These are phyloP conservation scores for Popillia japonica DNA, from an alignment of 1,140 invertebrate genomes.

Conservation along the genomic window DNA sequence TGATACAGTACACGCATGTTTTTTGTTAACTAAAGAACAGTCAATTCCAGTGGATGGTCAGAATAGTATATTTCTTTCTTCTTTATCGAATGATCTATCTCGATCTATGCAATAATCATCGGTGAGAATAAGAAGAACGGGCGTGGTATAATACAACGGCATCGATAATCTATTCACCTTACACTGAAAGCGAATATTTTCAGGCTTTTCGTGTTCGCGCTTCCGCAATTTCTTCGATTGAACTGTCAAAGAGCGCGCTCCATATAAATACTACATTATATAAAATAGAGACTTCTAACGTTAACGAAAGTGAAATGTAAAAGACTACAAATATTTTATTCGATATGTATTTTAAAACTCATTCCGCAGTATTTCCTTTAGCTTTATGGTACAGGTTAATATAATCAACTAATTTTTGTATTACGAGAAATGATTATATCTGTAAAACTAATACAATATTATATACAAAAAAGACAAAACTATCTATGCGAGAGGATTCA, in stretches of 20 bases:
- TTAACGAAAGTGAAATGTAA: constrained; percentile 24
- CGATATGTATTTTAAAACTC: constrained; percentile 8
- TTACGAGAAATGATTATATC: background rate
- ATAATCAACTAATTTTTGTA: constrained; percentile 29
- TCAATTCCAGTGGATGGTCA: background rate
- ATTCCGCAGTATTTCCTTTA: constrained; percentile 33
- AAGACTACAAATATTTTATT: background rate
- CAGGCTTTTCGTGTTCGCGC: background rate
- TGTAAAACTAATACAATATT: constrained; percentile 18
- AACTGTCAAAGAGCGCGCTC: constrained; percentile 10
- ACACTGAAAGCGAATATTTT: constrained; percentile 24
- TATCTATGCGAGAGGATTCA: constrained; percentile 48
- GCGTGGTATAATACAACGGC: constrained; percentile 7
- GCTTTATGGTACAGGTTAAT: constrained; percentile 37
- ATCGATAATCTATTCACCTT: background rate
- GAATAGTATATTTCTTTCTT: background rate
- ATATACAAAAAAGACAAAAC: background rate
- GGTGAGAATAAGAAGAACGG: background rate
- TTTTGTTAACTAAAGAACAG: constrained; percentile 1
- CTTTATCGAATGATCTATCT: background rate
- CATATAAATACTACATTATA: background rate
- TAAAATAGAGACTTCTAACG: constrained; percentile 6
- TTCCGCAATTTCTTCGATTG: background rate
- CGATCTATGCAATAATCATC: background rate
- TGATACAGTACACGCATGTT: background rate